Evolutionary conservation across 2,797 vertebrate genomes (phyloP), one percentile per base, ranked within the genome.

Genomic region (Poeciliopsis paucimaculata): DNA sequence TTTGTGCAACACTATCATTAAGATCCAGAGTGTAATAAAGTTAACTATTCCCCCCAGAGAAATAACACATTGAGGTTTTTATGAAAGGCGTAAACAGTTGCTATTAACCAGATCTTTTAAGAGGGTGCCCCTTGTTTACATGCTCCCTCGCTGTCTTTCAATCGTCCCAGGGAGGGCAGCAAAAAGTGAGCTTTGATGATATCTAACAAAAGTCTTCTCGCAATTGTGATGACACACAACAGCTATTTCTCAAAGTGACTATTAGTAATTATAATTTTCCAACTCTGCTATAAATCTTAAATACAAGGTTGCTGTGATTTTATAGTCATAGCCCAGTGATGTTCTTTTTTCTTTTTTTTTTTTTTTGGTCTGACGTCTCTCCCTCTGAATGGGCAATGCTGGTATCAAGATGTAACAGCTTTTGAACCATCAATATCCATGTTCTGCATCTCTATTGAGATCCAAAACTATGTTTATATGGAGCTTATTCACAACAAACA

Each of bases 1-100:
- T 95, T 95, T 96, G 95, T 95, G 94, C 94, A 96, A 94, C 93
- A 94, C 93, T 94, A 94, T 94, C 95, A 95, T 96, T 96, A 96
- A 95, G 93, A 95, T 93, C 93, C 93, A 93, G 94, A 93, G 94
- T 95, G 92, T 94, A 95, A 95, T 96, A 95, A 95, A 94, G 94
- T 93, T 94, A 95, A 95, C 94, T 94, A 95, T 94, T 94, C 95
- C 95, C 95, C 92, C 94, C 89, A 94, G 95, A 94, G 94, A 95
- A 94, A 95, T 95, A 94, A 94, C 92, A 92, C 91, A 92, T 91
- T 92, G 90, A 90, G 93, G 91, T 93, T 94, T 57, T 95, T 95
- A 95, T 94, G 94, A 94, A 92, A 94, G 93, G 94, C 92, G 92
- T 94, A 95, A 95, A 93, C 94, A 92, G 87, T 93, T 85, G 94